Evolutionary conservation across 2,113 vertebrate species (phyloP).

Genomic region (Cyphomyrus discorhynchus): DNA sequence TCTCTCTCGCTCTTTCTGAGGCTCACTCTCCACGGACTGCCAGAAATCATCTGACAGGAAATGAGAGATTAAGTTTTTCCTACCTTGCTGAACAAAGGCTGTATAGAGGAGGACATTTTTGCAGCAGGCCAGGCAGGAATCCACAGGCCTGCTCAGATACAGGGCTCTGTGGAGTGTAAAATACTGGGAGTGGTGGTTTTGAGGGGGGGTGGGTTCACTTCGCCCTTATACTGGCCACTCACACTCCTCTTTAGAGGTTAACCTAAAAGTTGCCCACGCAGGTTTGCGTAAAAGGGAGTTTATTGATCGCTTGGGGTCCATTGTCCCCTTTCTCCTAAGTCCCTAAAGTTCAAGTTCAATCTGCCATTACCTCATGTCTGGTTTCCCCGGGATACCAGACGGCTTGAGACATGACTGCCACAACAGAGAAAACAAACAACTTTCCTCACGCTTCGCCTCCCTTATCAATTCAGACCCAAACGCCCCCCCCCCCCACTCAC

Average conservation of each 20-base stretch:
- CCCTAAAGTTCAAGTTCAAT: slow-evolving; percentile 82
- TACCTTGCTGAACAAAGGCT: slow-evolving; percentile 93
- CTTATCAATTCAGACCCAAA: slow-evolving; percentile 74
- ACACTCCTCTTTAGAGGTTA: slow-evolving; percentile 64
- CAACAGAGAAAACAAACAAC: slow-evolving; percentile 79
- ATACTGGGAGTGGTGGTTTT: slow-evolving; percentile 3
- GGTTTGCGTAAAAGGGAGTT: slow-evolving; percentile 74
- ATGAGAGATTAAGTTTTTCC: slow-evolving; percentile 92
- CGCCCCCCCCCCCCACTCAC: slow-evolving; percentile 52
- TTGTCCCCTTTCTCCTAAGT: slow-evolving; percentile 73
- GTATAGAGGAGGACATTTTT: slow-evolving; percentile 70
- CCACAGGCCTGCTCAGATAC: slow-evolving; percentile 57
- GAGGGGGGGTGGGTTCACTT: slow-evolving; percentile 51
- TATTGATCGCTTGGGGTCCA: slow-evolving; percentile 77
- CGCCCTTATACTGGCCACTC: slow-evolving; percentile 34
- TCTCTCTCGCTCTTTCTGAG: slow-evolving; percentile 20
- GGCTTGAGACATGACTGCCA: slow-evolving; percentile 80
- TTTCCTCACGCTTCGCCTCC: slow-evolving; percentile 72
- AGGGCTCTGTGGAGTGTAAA: slow-evolving; percentile 30
- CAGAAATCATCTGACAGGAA: slow-evolving; percentile 96
- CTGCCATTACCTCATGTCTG: slow-evolving; percentile 89
- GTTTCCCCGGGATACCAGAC: slow-evolving; percentile 90
- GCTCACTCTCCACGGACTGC: slow-evolving; percentile 49
- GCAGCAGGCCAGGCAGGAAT: slow-evolving; percentile 56
- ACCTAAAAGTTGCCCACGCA: slow-evolving; percentile 64